Base-by-base conservation (phyloP, 1,140 invertebrate genomes). In the Ceratitis capitata region DNA sequence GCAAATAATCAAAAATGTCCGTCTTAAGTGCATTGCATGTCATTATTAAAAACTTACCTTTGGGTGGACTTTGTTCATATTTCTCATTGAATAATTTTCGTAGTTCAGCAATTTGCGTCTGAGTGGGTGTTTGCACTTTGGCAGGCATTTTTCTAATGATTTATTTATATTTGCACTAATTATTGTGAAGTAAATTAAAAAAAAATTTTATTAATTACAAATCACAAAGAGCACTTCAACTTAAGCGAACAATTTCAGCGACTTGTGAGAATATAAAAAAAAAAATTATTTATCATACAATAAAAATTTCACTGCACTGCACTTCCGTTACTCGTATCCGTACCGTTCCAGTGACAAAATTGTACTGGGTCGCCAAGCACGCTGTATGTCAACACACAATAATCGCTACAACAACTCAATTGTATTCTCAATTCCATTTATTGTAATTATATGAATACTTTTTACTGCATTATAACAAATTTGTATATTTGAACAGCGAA, bases 11-110 rank as follows among this genome's bases (percentile, higher is more conserved):
- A n/a, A n/a, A n/a, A n/a, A n/a, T n/a, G n/a, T n/a, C n/a, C n/a
- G n/a, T n/a, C n/a, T n/a, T n/a, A n/a, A n/a, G n/a, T n/a, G n/a
- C n/a, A n/a, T n/a, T n/a, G n/a, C n/a, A n/a, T n/a, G n/a, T n/a
- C n/a, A n/a, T n/a, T n/a, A n/a, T n/a, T n/a, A n/a, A n/a, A n/a
- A n/a, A n/a, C 87, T 89, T 87, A 91, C 90, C 90, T 89, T 87
- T 6, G 4, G 90, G 90, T 39, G 89, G 89, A 78, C 93, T 92
- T 14, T 93, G 91, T 47, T 92, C 90, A 23, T 94, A 88, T 88
- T 93, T 93, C 78, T 92, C 92, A 32, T 93, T 92, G 86, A 94
- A 94, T 84, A 89, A 93, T 16, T 92, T 92, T 23, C 94, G 92
- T 39, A 94, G 88, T 74, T 94, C 93, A 51, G 88, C 87, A 85